These are phyloP conservation scores for Cerceris rybyensis DNA, from an alignment of 2,888 invertebrate species.

Conservation along the genomic window DNA sequence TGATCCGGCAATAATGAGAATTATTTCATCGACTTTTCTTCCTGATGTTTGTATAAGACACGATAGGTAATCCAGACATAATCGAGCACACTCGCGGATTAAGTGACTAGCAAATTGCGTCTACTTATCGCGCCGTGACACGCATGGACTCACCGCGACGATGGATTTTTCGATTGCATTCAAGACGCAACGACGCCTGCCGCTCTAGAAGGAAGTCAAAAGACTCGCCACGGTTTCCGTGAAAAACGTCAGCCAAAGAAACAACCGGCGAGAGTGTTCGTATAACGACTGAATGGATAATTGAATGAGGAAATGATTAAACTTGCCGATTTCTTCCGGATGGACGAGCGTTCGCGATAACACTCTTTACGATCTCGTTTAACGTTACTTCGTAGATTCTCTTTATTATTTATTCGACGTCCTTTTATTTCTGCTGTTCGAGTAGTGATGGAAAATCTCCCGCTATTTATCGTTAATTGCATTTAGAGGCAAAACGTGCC, in stretches of 20 bases:
- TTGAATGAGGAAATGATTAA: constrained; percentile 60
- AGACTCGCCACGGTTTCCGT: constrained; percentile 50
- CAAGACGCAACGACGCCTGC: background rate
- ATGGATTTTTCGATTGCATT: background rate
- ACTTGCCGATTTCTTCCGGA: constrained; percentile 40
- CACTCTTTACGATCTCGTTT: constrained; percentile 41
- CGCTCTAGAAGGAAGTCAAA: constrained; percentile 21
- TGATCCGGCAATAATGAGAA: background rate
- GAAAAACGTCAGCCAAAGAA: constrained; percentile 34
- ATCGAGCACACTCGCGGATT: constrained; percentile 35
- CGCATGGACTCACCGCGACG: background rate
- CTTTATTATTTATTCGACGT: constrained; percentile 22
- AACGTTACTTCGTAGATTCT: constrained; percentile 16
- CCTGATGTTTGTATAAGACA: constrained; percentile 32
- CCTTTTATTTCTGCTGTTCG: constrained; percentile 16
- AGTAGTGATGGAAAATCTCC: constrained; percentile 9
- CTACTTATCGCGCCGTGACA: background rate
- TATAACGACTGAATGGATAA: constrained; percentile 52
- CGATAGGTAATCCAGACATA: background rate
- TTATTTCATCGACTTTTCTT: constrained; percentile 19
- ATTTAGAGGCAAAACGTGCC: background rate
- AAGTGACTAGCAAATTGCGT: constrained; percentile 39
- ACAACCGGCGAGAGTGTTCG: constrained; percentile 19
- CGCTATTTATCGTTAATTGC: background rate
- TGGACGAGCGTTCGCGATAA: constrained; percentile 43